phyloP scores from a whole-genome alignment of 2,113 vertebrate genomes.

The Brachypodius melanocephalos region DNA sequence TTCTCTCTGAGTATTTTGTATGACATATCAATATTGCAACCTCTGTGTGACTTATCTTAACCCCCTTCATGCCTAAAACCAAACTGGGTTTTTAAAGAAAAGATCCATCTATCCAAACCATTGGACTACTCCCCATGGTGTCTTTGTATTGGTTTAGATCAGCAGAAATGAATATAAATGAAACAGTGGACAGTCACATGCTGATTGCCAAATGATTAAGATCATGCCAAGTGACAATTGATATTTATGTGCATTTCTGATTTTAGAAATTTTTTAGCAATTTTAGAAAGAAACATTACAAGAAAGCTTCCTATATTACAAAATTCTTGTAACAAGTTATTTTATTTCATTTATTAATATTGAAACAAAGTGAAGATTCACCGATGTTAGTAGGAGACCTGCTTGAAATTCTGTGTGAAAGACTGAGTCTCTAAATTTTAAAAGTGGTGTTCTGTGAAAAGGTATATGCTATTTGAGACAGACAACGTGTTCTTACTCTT shows the following conservation, averaged over 20 bases:
- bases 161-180: not conserved
- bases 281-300: not conserved
- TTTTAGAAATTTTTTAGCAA: not conserved
- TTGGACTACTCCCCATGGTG: not conserved
- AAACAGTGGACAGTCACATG: not conserved
- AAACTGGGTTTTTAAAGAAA: not conserved
- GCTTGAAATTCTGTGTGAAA: not conserved
- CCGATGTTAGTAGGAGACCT: not conserved
- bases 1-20: not conserved
- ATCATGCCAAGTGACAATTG: not conserved
- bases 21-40: not conserved
- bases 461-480: not conserved
- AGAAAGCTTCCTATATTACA: not conserved
- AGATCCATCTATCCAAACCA: not conserved
- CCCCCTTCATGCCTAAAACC: not conserved
- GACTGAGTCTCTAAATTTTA: not conserved
- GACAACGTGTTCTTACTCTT: not conserved
- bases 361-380: not conserved
- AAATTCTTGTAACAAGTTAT: not conserved
- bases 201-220: not conserved
- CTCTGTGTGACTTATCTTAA: not conserved
- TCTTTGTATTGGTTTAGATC: not conserved
- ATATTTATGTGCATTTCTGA: not conserved
- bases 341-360: not conserved
- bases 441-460: not conserved